Evolutionary conservation across 2,888 invertebrate genomes (phyloP).

Genomic region (Drosophila longiperda): DNA sequence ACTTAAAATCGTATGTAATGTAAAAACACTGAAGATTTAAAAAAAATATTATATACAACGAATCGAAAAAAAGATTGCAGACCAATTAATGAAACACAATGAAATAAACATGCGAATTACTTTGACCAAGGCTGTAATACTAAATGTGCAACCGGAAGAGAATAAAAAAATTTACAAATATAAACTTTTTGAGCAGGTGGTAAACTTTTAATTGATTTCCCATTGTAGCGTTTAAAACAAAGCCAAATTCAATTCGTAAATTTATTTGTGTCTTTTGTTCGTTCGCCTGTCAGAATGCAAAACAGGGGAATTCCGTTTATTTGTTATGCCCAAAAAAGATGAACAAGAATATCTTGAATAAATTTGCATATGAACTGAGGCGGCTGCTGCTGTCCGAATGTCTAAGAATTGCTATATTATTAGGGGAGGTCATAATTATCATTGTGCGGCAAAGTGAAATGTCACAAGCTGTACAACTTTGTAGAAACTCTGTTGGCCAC

Average conservation of each 20-base stretch:
- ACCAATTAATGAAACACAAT: neutral
- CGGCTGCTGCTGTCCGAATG: slow-evolving; percentile 14
- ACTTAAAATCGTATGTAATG: neutral
- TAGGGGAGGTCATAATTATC: slow-evolving; percentile 34
- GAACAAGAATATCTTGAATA: slow-evolving; percentile 25
- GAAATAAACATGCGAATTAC: neutral
- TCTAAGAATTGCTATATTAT: slow-evolving; percentile 32
- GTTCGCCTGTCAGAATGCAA: slow-evolving; percentile 25
- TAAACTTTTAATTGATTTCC: slow-evolving; percentile 67
- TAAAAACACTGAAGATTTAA: neutral
- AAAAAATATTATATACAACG: neutral
- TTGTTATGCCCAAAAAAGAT: slow-evolving; percentile 28
- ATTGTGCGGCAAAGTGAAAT: slow-evolving; percentile 47
- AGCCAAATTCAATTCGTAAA: slow-evolving; percentile 24
- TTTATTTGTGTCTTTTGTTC: slow-evolving; percentile 48
- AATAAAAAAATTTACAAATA: neutral
- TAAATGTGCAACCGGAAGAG: slow-evolving; percentile 46
- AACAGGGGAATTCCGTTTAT: slow-evolving; percentile 43
- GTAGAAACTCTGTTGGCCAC: slow-evolving; percentile 49
- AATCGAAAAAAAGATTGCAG: neutral
- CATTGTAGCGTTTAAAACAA: slow-evolving; percentile 43
- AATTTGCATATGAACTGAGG: slow-evolving; percentile 59
- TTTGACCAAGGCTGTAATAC: neutral
- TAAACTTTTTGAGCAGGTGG: slow-evolving; percentile 38
- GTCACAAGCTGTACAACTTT: slow-evolving; percentile 31